These are phyloP conservation scores for Dallia pectoralis DNA, from an alignment of 2,797 vertebrate genomes.

Conservation along the genomic window DNA sequence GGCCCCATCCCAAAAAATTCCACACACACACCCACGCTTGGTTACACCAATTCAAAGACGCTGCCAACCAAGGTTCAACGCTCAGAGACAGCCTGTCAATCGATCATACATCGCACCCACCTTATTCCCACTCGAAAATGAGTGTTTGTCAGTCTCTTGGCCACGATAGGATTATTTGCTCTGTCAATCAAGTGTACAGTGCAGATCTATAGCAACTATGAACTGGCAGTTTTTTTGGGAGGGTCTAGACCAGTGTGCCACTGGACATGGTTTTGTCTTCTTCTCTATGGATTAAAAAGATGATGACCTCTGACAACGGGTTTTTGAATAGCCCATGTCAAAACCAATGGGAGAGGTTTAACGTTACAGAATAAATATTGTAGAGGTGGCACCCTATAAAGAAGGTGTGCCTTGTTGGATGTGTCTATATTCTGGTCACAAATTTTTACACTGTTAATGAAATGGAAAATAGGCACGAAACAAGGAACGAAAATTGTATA, in stretches of 20 bases:
- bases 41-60: slow-evolving; percentile 56
- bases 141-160: slow-evolving; percentile 67
- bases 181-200: slow-evolving; percentile 71
- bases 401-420: too few relatives aligned
- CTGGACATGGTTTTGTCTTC: slow-evolving; percentile 10
- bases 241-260: neutral
- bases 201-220: slow-evolving; percentile 66
- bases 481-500: too few relatives aligned
- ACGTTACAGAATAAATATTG: too few relatives aligned
- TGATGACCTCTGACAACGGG: too few relatives aligned
- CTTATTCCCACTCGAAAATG: slow-evolving; percentile 70
- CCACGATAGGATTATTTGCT: slow-evolving; percentile 71
- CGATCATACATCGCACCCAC: slow-evolving; percentile 53
- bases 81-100: slow-evolving; percentile 70
- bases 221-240: neutral
- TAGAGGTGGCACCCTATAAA: too few relatives aligned
- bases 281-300: too few relatives aligned
- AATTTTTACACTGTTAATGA: too few relatives aligned
- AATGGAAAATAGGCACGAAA: too few relatives aligned
- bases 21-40: slow-evolving; percentile 36
- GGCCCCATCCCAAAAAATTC: slow-evolving; percentile 44
- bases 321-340: too few relatives aligned
- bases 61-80: slow-evolving; percentile 46
- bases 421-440: too few relatives aligned
- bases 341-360: too few relatives aligned